Evolutionary conservation across 2,797 vertebrate species (phyloP).

Genomic region (Glossophaga mutica): DNA sequence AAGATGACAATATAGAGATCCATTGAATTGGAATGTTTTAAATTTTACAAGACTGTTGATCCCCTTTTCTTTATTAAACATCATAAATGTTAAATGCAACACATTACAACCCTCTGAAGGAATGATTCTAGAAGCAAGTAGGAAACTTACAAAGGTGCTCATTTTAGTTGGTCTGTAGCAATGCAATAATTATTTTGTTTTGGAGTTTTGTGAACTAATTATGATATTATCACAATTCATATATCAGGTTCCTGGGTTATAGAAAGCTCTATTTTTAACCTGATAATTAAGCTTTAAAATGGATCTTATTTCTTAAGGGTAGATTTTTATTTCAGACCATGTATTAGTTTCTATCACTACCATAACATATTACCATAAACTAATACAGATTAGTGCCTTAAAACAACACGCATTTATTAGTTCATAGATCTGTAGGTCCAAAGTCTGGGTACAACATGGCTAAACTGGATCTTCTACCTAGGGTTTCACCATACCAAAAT

Average conservation of each 20-base stretch:
- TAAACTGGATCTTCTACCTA: background rate
- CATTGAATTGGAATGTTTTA: slow-evolving; percentile 37
- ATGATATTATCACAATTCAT: background rate
- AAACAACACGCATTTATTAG: background rate
- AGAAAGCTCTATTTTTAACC: slow-evolving; percentile 38
- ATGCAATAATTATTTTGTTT: background rate
- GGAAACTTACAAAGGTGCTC: background rate
- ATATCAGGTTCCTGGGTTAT: background rate
- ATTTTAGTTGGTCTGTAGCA: background rate
- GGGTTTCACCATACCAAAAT: background rate
- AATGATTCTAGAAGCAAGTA: background rate
- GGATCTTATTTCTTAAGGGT: background rate
- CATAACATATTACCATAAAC: background rate
- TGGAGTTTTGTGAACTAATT: slow-evolving; percentile 28
- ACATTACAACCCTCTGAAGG: background rate
- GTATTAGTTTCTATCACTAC: background rate
- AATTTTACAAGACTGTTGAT: background rate
- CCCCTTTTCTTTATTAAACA: background rate
- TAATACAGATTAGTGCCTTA: background rate
- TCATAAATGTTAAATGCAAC: slow-evolving; percentile 23
- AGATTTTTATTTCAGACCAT: background rate
- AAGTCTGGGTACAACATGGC: background rate
- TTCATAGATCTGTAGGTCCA: background rate
- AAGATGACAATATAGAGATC: background rate
- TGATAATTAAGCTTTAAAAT: slow-evolving; percentile 46